Percentiles rank a stretch among this genome's conserved stretches.
These are phyloP conservation scores for Ochropleura leucogaster DNA, from an alignment of 2,888 invertebrate species.

Conservation along the genomic window DNA sequence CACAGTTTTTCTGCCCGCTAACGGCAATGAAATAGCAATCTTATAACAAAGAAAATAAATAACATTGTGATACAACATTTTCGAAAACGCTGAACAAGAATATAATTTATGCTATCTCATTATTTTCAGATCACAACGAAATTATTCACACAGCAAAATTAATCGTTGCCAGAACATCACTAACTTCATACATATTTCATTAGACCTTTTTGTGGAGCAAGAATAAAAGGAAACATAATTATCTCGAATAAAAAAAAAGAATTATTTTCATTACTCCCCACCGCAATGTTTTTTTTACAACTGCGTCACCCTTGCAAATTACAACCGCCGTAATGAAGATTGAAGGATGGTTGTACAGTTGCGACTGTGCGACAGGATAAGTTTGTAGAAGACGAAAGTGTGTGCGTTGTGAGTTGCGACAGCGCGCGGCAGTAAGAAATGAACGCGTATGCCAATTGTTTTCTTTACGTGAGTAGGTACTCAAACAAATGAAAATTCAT, in stretches of 20 bases:
- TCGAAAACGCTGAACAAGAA: constrained; percentile 9
- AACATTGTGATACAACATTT: neutral
- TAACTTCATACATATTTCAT: constrained; percentile 56
- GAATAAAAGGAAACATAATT: constrained; percentile 58
- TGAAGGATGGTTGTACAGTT: constrained; percentile 26
- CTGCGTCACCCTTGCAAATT: constrained; percentile 61
- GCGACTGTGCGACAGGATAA: constrained; percentile 4
- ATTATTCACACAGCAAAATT: constrained; percentile 39
- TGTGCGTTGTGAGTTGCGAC: neutral
- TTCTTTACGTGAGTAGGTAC: neutral
- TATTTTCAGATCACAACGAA: constrained; percentile 26
- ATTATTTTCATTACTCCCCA: constrained; percentile 59
- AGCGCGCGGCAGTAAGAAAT: neutral
- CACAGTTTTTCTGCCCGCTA: neutral
- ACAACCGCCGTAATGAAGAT: constrained; percentile 62
- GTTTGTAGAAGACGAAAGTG: neutral
- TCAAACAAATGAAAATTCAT: too few species aligned
- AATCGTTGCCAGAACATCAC: constrained; percentile 43
- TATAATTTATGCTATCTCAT: constrained; percentile 26
- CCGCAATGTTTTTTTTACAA: constrained; percentile 54
- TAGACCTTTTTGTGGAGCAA: constrained; percentile 36
- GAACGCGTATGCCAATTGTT: neutral
- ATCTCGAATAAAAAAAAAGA: constrained; percentile 51
- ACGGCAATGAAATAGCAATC: neutral
- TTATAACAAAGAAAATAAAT: neutral